These are phyloP conservation scores for Muscina levida DNA, from an alignment of 2,888 invertebrate genomes.

Conservation along the genomic window DNA sequence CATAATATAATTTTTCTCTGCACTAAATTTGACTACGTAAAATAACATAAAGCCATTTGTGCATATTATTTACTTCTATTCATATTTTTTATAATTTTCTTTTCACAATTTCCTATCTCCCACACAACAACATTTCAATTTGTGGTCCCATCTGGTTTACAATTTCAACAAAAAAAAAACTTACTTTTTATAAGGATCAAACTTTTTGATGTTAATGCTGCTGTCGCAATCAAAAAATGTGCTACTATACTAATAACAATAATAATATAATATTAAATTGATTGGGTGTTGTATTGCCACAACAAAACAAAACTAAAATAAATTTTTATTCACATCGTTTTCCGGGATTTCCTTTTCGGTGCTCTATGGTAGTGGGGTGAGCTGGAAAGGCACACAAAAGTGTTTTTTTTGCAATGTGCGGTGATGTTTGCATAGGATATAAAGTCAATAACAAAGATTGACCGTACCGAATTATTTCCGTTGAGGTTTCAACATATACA, in stretches of 20 bases:
- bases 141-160: background rate
- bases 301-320: slow-evolving; percentile 19
- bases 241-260: slow-evolving; percentile 17
- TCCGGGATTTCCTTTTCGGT: background rate
- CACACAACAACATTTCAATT: background rate
- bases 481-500: background rate
- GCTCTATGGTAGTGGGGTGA: background rate
- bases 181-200: background rate
- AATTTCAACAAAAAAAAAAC: background rate
- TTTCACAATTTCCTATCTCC: no score
- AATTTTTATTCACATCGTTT: slow-evolving; percentile 11
- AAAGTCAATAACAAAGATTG: slow-evolving; percentile 24
- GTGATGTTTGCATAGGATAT: slow-evolving; percentile 39
- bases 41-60: no score
- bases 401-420: slow-evolving; percentile 38
- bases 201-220: no score
- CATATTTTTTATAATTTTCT: no score
- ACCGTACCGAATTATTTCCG: background rate
- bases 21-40: no score
- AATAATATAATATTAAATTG: slow-evolving; percentile 13
- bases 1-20: no score
- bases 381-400: slow-evolving; percentile 4
- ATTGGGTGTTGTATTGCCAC: slow-evolving; percentile 1
- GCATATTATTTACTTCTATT: no score
- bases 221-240: background rate